A percentile compares a stretch with the other conserved stretches of the same genome.
These are phyloP conservation scores for Microplitis manilae DNA, from an alignment of 2,888 invertebrate species.

Conservation along the genomic window DNA sequence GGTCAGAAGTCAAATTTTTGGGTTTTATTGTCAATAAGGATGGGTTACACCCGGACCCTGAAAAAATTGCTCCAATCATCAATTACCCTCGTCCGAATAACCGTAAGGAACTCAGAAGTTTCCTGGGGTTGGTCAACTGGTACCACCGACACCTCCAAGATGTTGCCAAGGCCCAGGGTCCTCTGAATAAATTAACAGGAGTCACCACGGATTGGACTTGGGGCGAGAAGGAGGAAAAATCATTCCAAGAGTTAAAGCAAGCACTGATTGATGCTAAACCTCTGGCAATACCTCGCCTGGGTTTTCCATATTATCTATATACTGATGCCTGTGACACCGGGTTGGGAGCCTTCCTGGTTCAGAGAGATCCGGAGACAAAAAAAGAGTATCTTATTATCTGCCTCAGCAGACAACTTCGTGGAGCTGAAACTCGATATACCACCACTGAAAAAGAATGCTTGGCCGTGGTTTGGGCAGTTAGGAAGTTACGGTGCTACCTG, in stretches of 20 bases:
- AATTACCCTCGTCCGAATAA: conserved; percentile 25
- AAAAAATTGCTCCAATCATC: conserved; percentile 31
- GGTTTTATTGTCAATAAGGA: conserved; percentile 32
- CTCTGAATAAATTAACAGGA: conserved; percentile 16
- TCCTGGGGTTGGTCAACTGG: conserved; percentile 43
- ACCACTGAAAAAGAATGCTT: conserved; percentile 52
- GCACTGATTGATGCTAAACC: background rate
- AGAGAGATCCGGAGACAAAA: background rate
- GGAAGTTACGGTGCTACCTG: conserved; percentile 51
- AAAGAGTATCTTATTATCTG: conserved; percentile 44
- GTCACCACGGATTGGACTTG: background rate
- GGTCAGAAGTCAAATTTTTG: conserved; percentile 39
- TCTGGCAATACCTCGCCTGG: conserved; percentile 26
- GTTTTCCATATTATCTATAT: conserved; percentile 40
- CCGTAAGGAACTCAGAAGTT: conserved; percentile 38
- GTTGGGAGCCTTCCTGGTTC: conserved; percentile 39
- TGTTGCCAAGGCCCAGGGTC: conserved; percentile 14
- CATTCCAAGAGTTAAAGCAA: background rate
- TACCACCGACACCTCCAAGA: conserved; percentile 36
- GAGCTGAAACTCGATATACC: conserved; percentile 41
- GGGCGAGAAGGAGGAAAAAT: background rate
- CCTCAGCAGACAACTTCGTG: conserved; percentile 41
- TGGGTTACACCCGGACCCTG: conserved; percentile 35
- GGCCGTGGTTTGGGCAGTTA: conserved; percentile 8
- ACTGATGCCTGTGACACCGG: conserved; percentile 49